A percentile compares a stretch with the other conserved stretches of the same genome.
phyloP scores from a whole-genome alignment of 2,113 vertebrate genomes.

The Pygoscelis adeliae region DNA sequence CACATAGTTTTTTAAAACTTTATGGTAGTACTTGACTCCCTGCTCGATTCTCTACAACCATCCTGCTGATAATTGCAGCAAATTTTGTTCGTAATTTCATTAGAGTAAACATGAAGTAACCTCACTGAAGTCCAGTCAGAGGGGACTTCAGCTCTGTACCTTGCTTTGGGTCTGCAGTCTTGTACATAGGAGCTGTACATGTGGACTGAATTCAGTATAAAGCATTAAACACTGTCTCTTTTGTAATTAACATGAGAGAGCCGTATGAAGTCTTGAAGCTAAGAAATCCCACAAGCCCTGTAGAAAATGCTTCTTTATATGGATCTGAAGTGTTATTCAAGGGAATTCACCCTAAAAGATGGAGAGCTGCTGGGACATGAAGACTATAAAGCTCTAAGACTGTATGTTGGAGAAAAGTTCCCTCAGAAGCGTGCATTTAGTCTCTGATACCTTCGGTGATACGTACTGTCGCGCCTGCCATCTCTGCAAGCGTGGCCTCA shows the following conservation, averaged over 20 bases:
- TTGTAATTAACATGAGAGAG: conserved; percentile 14
- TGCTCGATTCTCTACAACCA: neutral
- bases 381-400: neutral
- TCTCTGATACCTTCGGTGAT: neutral
- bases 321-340: neutral
- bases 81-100: neutral
- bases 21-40: neutral
- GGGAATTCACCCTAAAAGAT: neutral
- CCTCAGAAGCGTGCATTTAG: neutral
- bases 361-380: neutral
- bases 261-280: neutral
- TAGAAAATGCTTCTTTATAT: neutral
- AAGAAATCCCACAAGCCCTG: neutral
- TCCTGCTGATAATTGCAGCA: neutral
- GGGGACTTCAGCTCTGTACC: neutral
- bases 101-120: neutral
- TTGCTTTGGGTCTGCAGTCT: neutral
- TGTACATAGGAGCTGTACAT: neutral
- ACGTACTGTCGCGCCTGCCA: neutral
- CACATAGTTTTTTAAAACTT: neutral
- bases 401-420: neutral
- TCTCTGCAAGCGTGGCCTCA: neutral
- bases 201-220: neutral
- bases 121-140: neutral
- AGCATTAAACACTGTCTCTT: neutral